Evolutionary conservation across 1,140 invertebrate species (phyloP), one percentile per base, ranked within the genome.

Genomic region (Drosophila suzukii): DNA sequence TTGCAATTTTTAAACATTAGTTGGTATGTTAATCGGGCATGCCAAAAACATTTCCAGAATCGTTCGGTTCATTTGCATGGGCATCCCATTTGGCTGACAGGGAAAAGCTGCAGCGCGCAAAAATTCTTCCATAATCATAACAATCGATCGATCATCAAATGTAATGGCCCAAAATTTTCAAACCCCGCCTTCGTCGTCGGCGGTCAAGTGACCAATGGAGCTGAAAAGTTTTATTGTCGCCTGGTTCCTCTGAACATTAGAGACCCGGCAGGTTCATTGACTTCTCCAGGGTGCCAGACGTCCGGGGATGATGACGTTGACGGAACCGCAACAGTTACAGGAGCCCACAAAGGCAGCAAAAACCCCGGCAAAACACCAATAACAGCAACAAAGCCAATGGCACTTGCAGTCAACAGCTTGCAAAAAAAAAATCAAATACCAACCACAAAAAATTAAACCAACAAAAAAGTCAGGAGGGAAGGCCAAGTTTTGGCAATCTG

Each of bases 291-390:
- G 24, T 58, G 47, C 20, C 13, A 38, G 17, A 58, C 30, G 27
- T 24, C 39, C 47, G 53, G 60, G 38, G 58, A 57, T 54, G 71
- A 51, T 51, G 57, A 57, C 56, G 67, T 34, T 51, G 58, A 75
- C 50, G 41, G 55, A 75, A 86, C 67, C 75, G 82, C 82, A 85
- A 86, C 81, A 85, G 82, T 78, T 81, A 66, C 58, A 53, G 47
- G 55, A 58, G 32, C 67, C 67, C 50, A 72, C 50, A 65, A 44
- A 70, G 30, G 56, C 51, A 36, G 17, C 47, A 46, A 20, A 63
- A 58, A 43, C 44, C 50, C 58, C 67, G 63, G 53, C 77, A 70
- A 51, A 53, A 17, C 59, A 50, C 36, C 34, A 65, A 59, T 58
- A 73, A 38, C 27, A 67, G 57, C 65, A 63, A 49, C 44, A 66